Evolutionary conservation across 2,888 invertebrate genomes (phyloP), one percentile per base, ranked within the genome.

Genomic region (Isoperla grammatica): DNA sequence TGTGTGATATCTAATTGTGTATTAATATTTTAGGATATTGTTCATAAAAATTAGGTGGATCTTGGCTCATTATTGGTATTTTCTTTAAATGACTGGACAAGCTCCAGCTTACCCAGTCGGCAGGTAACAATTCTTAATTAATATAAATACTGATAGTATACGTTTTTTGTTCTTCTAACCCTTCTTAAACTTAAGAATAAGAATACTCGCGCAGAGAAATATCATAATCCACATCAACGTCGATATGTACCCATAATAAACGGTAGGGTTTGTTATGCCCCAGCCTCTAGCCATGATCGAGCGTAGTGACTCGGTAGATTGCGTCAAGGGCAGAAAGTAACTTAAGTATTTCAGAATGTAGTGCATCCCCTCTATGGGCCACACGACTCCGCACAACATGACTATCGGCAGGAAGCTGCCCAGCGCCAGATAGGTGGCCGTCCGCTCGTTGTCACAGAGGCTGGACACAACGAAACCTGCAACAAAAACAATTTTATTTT

Each of bases 361-460:
- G 70, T 92, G 91, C 90, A 96, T 95, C 42, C 88, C 94, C 79
- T 96, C 92, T 63, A 94, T 81, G 0, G 96, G 96, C 96, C 96
- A 96, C 67, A 96, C 88, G 62, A 95, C 92, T 54, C 81, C 92
- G 67, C 91, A 91, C 4, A 92, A 75, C 83, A 92, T 82, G 17
- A 92, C 86, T 73, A 91, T 88, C 1, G 92, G 92, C 62, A 92
- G 73, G 73, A 92, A 92, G 1, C 90, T 90, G 0, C 92, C 92
- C 74, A 92, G 79, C 0, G 91, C 90, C 69, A 91, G 75, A 70
- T 91, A 91, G 0, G 91, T 92, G 0, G 92, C 92, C 1, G 88
- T 89, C 62, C 90, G 80, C 71, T 92, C 91, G 4, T 85, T 89
- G 56, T 90, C 90, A 66, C 88, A 89, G 6, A 84, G 74, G 64